Base-by-base conservation (phyloP, 1,140 invertebrate species). In the Ephestia elutella region DNA sequence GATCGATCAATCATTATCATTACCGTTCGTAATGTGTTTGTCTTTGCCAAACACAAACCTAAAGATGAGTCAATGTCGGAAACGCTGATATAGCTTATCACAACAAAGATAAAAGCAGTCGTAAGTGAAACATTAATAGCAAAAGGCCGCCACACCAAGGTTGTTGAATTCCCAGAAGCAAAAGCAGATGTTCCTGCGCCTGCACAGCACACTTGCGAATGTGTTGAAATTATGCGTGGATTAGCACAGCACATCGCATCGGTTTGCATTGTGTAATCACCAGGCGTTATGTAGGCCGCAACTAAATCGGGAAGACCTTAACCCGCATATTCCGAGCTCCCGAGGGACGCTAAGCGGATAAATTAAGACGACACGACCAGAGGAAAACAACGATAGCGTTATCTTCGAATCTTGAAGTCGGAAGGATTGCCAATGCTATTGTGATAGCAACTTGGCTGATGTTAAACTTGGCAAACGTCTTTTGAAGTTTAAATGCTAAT, bases 271-370 rank as follows among this genome's bases (percentile, higher is more conserved):
- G 69, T 80, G 77, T 73, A 83, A 82, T 66, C 59, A 56, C 35
- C 32, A 60, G 56, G 61, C 65, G 62, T 73, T 57, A 82, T 70
- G 72, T 80, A 71, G 77, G 76, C 44, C 84, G 71, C 57, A 53
- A 63, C 73, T 87, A 87, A 76, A 85, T 80, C 68, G 63, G 75
- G 80, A 78, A 75, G 82, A 86, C 85, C 85, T 87, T 87, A 78
- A 86, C 85, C 85, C 71, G 78, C 63, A 78, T 82, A 44, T 70
- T 56, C 62, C 57, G 62, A 49, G 66, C 35, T 80, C 81, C 78
- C 81, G 71, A 76, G 80, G 80, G 80, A 79, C 60, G 57, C 55
- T 44, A 67, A 54, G 59, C 62, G 64, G 53, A 32, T 51, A 66
- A 66, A 69, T 69, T 62, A 56, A 57, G 67, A 66, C 54, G 50